Evolutionary conservation across 2,113 vertebrate species (phyloP).

Genomic region (Brevimyrus niger): DNA sequence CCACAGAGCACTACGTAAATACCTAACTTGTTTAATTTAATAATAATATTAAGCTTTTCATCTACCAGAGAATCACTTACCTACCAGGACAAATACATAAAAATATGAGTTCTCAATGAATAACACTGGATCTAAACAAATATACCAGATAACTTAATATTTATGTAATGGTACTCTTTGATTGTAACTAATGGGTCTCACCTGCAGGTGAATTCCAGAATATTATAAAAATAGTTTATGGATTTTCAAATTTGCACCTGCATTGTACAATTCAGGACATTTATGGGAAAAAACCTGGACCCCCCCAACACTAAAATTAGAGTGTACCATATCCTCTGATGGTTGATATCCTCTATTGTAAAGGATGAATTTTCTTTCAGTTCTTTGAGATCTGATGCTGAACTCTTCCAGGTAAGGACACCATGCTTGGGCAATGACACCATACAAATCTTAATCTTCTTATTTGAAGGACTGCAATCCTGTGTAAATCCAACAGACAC

Average conservation of each 20-base stretch:
- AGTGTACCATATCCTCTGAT: conserved; percentile 71
- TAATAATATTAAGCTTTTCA: background rate
- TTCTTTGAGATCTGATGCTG: conserved; percentile 54
- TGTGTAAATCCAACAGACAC: conserved; percentile 32
- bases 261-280: background rate
- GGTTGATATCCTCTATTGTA: conserved; percentile 86
- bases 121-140: background rate
- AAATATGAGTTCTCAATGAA: background rate
- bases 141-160: background rate
- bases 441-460: conserved; percentile 76
- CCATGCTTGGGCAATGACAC: conserved; percentile 81
- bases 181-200: background rate
- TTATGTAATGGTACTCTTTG: background rate
- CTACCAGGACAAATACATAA: background rate
- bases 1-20: background rate
- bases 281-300: background rate
- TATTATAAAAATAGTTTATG: background rate
- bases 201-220: background rate
- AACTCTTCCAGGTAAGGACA: conserved; percentile 54
- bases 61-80: background rate
- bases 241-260: background rate
- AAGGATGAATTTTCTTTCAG: conserved; percentile 78
- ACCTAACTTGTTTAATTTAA: background rate
- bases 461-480: conserved; percentile 75
- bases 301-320: background rate